Conservation (phyloP, 2,797 vertebrate species). For the Hylomyscus alleni region DNA sequence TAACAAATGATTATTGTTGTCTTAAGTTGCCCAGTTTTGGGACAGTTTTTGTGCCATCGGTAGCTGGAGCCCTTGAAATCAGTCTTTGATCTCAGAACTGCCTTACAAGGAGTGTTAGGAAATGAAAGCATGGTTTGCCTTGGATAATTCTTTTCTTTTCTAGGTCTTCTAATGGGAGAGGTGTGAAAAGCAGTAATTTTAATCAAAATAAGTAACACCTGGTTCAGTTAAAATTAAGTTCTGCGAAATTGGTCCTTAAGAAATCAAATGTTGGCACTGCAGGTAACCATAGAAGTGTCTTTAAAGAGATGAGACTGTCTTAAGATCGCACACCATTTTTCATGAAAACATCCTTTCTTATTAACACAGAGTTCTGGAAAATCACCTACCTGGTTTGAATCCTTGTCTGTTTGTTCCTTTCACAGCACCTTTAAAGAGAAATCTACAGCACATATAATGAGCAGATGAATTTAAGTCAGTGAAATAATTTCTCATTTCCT, state of each 20-base stretch:
- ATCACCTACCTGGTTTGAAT: constrained; percentile 44
- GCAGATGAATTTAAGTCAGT: constrained; percentile 41
- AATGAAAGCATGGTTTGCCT: not conserved
- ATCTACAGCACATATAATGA: not conserved
- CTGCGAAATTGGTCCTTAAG: not conserved
- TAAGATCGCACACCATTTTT: constrained; percentile 15
- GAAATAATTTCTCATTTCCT: constrained; percentile 51
- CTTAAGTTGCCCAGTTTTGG: not conserved
- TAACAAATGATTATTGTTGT: not conserved
- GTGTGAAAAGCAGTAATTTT: constrained; percentile 44
- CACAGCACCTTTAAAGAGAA: constrained; percentile 17
- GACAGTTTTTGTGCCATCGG: not conserved
- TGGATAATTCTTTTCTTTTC: not conserved
- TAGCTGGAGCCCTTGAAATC: not conserved
- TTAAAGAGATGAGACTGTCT: constrained; percentile 17
- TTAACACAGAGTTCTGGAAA: constrained; percentile 50
- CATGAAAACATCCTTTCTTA: constrained; percentile 18
- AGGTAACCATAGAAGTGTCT: not conserved
- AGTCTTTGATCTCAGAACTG: not conserved
- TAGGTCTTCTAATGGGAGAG: not conserved
- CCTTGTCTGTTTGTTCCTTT: constrained; percentile 45
- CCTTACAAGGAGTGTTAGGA: not conserved
- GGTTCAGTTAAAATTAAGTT: constrained; percentile 52
- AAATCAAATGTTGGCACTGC: constrained; percentile 11
- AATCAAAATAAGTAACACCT: constrained; percentile 32